Conservation (phyloP, 2,113 vertebrate species). For the Cyanoramphus novaezelandiae region DNA sequence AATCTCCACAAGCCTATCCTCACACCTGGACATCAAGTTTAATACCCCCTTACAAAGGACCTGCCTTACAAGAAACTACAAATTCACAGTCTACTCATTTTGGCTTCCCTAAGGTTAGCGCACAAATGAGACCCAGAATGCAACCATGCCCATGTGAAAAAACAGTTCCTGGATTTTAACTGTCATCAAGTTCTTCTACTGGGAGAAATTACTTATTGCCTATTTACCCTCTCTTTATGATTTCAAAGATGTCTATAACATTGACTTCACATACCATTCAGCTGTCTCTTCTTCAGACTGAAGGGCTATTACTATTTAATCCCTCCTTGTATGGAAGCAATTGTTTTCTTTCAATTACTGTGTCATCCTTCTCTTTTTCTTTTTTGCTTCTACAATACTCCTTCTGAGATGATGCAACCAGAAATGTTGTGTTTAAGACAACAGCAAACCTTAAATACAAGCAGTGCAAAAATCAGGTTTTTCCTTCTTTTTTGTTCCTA, state of each 20-base stretch:
- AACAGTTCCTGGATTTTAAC: background rate
- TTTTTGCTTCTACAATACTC: background rate
- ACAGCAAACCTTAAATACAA: background rate
- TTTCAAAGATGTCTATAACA: background rate
- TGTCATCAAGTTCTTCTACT: background rate
- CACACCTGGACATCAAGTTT: background rate
- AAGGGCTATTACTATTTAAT: background rate
- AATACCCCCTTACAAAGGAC: rapidly evolving
- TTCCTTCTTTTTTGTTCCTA: background rate
- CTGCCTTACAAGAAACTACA: background rate
- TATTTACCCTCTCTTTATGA: background rate
- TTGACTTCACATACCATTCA: background rate
- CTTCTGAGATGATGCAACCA: background rate
- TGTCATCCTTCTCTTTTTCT: background rate
- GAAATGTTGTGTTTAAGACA: background rate
- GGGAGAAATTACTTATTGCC: background rate
- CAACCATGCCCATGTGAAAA: background rate
- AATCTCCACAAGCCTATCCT: background rate
- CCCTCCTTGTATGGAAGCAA: background rate
- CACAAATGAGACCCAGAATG: background rate
- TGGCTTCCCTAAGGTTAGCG: background rate
- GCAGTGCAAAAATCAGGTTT: background rate
- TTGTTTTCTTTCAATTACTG: background rate
- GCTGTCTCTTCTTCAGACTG: background rate
- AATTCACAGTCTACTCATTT: background rate